These are phyloP conservation scores for Mesembrinibis cayennensis DNA, from an alignment of 2,113 vertebrate genomes.

Conservation along the genomic window DNA sequence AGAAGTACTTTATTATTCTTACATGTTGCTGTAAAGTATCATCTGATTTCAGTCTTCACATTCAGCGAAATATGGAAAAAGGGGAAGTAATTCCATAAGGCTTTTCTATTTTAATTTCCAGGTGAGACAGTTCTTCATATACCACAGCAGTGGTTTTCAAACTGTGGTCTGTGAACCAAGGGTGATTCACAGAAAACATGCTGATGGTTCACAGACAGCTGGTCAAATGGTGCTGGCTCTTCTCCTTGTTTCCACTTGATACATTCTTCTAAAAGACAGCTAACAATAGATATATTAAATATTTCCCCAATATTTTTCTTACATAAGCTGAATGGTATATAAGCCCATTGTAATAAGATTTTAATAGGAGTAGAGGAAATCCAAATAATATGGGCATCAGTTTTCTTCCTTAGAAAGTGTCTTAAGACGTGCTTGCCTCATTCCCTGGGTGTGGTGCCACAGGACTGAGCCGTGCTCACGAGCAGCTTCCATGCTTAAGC, in stretches of 20 bases:
- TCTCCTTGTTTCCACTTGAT: neutral
- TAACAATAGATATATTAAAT: neutral
- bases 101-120: neutral
- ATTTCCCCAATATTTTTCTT: neutral
- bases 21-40: neutral
- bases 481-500: neutral
- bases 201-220: neutral
- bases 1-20: neutral
- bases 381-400: neutral
- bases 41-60: neutral
- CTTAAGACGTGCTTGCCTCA: neutral
- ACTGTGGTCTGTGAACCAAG: neutral
- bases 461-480: neutral
- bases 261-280: constrained; percentile 23
- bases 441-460: neutral
- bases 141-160: neutral
- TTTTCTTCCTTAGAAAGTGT: neutral
- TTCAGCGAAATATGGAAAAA: neutral
- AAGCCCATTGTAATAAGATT: neutral
- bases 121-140: neutral
- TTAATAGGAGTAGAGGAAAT: neutral
- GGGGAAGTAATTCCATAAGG: neutral
- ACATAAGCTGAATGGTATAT: neutral
- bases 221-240: neutral
- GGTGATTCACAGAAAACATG: neutral